Evolutionary conservation across 1,140 invertebrate species (phyloP), one percentile per base, ranked within the genome.

Genomic region (Capitella teleta): DNA sequence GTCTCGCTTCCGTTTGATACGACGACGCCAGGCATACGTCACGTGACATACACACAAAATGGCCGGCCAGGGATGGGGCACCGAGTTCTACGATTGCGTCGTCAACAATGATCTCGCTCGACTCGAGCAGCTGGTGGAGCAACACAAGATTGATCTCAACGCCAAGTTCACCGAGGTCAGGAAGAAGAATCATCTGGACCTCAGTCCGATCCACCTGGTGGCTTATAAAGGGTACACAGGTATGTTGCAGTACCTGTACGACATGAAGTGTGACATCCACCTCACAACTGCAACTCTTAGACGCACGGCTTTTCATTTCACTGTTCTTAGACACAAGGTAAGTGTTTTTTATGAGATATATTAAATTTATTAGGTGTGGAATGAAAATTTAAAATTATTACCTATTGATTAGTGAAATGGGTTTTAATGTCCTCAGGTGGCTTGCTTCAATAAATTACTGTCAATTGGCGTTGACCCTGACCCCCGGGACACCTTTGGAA

Each of bases 31-130:
- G n/a, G n/a, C n/a, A n/a, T n/a, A n/a, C n/a, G n/a, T n/a, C n/a
- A n/a, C n/a, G 30, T 8, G 8, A n/a, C 30, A 32, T 32, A 32
- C 30, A 8, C 8, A 10, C 8, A 32, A 32, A 32, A 44, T 44
- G 42, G 18, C 26, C 5, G 49, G 47, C 14, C 49, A 68, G 64
- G 62, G 67, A 61, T 51, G 49, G 32, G 67, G 63, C 5, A 56
- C 67, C 26, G 63, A 67, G 52, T 69, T 72, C 49, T 72, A 72
- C 42, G 68, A 72, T 54, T 67, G 66, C n/a, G 64, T 72, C 10
- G 52, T 68, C 2, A 68, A 70, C 57, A 70, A 70, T 48, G 66
- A 72, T 45, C 58, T 72, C 45, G 58, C 60, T 25, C 52, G 58
- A 43, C 51, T 72, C 32, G 66, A 67, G 51, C 57, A 60, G 25